These are phyloP conservation scores for Chrysogorgia sp. DNA, from an alignment of 92 coral and sea anemone genomes.

Conservation along the genomic window DNA sequence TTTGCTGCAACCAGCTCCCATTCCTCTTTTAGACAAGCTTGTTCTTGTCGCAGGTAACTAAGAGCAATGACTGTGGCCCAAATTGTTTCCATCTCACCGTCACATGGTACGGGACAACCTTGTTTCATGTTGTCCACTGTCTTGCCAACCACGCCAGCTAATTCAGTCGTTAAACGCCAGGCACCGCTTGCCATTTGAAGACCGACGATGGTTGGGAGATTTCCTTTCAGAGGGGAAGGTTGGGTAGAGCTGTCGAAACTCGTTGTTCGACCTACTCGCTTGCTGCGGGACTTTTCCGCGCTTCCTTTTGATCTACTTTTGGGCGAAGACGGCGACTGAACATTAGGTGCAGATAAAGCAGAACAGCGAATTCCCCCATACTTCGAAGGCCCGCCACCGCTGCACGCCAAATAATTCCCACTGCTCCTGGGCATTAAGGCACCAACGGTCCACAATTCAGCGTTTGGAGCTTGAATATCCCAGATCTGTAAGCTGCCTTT, in stretches of 20 bases:
- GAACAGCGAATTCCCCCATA: too few relatives aligned
- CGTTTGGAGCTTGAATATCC: neutral
- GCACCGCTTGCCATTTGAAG: conserved; percentile 86
- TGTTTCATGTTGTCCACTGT: conserved; percentile 39
- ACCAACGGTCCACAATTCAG: too few relatives aligned
- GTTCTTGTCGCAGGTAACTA: conserved; percentile 55
- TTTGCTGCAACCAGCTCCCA: conserved; percentile 84
- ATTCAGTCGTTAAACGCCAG: conserved; percentile 68
- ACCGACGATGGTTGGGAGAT: conserved; percentile 44
- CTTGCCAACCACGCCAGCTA: conserved; percentile 61
- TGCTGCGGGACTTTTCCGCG: neutral
- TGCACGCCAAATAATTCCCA: too few relatives aligned
- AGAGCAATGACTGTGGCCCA: conserved; percentile 84
- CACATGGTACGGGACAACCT: conserved; percentile 63
- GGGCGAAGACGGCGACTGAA: too few relatives aligned
- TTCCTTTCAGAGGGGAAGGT: neutral
- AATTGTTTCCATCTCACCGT: conserved; percentile 53
- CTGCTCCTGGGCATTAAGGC: neutral
- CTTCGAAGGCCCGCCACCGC: neutral
- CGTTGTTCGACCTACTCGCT: neutral
- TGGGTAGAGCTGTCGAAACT: neutral
- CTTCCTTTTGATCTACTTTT: neutral
- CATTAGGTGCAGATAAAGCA: too few relatives aligned
- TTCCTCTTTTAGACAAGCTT: conserved; percentile 63
- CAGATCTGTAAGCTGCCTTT: conserved; percentile 52